Evolutionary conservation across 2,888 invertebrate genomes (phyloP), one percentile per base, ranked within the genome.

Genomic region (Danaus chrysippus): DNA sequence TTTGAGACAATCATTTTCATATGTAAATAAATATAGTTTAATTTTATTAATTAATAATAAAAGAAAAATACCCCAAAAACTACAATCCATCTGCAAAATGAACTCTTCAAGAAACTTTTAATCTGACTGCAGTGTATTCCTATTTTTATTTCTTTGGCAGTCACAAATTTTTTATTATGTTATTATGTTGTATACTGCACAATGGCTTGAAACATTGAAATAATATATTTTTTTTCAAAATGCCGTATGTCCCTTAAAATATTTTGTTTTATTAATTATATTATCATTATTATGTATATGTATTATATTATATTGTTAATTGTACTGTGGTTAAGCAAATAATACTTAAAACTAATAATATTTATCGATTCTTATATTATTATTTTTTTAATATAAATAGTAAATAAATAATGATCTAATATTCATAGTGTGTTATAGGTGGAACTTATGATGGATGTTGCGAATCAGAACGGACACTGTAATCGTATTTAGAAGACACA

Each of bases 401-500:
- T n/a, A n/a, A n/a, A n/a, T n/a, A n/a, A n/a, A n/a, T n/a, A n/a
- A n/a, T n/a, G n/a, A n/a, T n/a, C n/a, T n/a, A n/a, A n/a, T n/a
- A n/a, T n/a, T n/a, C n/a, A n/a, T n/a, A n/a, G n/a, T 3, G 3
- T 23, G 2, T 23, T 23, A 23, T 23, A 3, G 3, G 3, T 3
- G n/a, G 8, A 34, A 5, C 23, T 12, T 17, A 49, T 49, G 49
- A 53, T 58, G 60, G 53, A 61, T 61, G 60, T 60, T 53, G 52
- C 52, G 42, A 60, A 54, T 12, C 54, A 44, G 23, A 56, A 23
- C 42, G 58, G 46, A 59, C 61, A 61, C 55, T 46, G 63, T 61
- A 54, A 65, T 63, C 56, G 56, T 58, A 13, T 63, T 59, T 63
- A 61, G 63, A 53, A 54, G 63, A 61, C 60, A 61, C 58, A 60